phyloP scores from a whole-genome alignment of 92 coral and sea anemone species.

The Palythoa grandiflora region DNA sequence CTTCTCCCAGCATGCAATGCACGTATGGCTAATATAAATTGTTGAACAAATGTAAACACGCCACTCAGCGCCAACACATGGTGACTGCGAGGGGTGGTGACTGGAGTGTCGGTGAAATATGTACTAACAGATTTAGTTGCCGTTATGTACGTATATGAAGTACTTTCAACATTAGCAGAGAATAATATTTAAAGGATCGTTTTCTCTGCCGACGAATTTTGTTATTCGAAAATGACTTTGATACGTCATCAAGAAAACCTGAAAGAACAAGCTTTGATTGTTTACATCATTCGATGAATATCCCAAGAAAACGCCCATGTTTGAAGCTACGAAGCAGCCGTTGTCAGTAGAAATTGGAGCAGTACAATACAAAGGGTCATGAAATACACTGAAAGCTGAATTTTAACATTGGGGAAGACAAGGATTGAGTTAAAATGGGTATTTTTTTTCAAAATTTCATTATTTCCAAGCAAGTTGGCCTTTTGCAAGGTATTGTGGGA shows the following conservation, averaged over 20 bases:
- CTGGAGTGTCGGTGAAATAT: no score
- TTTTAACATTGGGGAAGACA: background rate
- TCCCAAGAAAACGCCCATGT: constrained; percentile 19
- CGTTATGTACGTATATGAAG: no score
- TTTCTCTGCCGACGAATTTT: background rate
- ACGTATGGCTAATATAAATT: background rate
- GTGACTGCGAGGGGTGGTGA: background rate
- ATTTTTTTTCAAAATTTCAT: background rate
- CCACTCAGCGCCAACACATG: constrained; percentile 46
- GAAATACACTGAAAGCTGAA: background rate
- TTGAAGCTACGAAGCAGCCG: background rate
- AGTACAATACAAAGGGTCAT: background rate
- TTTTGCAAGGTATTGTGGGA: constrained; percentile 47
- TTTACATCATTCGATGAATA: constrained; percentile 24
- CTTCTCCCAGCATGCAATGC: constrained; percentile 37
- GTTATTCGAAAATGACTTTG: constrained; percentile 2
- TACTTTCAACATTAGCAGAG: no score
- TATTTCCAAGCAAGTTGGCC: constrained; percentile 28
- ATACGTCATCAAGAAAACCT: constrained; percentile 24
- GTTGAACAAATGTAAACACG: constrained; percentile 17
- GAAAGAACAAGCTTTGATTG: constrained; percentile 47
- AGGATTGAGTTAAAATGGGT: background rate
- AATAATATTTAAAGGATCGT: background rate
- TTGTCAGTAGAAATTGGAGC: background rate
- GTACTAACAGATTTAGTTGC: no score